Base-by-base conservation (phyloP, 2,113 vertebrate genomes). In the Sardina pilchardus region DNA sequence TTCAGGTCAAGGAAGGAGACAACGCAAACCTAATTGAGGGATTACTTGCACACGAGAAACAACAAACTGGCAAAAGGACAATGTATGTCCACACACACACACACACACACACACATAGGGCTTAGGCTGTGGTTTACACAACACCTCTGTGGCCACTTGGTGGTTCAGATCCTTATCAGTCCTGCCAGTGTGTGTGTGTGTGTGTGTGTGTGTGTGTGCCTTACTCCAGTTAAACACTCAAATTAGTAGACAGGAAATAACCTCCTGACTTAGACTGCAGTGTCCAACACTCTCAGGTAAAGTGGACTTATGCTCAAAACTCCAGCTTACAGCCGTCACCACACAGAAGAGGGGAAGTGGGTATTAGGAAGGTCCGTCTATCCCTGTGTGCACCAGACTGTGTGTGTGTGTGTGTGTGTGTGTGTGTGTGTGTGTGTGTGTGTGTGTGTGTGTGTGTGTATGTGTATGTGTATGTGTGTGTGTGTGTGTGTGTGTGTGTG, bases 341-440 rank as follows among this genome's bases (percentile, higher is more conserved):
- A n/a, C n/a, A n/a, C n/a, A n/a, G 45, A 1, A 47, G 4, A 47
- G 45, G 45, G 45, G 45, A 47, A 42, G 39, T 47, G 45, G 45
- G 1, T 10, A 47, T 14, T 47, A 14, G 45, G 45, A 8, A 1
- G 7, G 45, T 47, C 45, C n/a, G n/a, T n/a, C n/a, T n/a, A n/a
- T n/a, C n/a, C n/a, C n/a, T n/a, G 59, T 63, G 21, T 63, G 59
- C n/a, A n/a, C n/a, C n/a, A n/a, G n/a, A n/a, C n/a, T 63, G 59
- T 63, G 59, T 26, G 59, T 26, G 24, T 63, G 59, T 26, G 24
- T 63, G 63, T 71, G 63, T 30, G n/a, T 30, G 7, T 71, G 63
- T 71, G 63, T 71, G 48, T 71, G 24, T 71, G 56, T 59, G 56
- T 59, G 56, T 71, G n/a, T 26, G 63, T 71, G n/a, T 71, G n/a